phyloP scores from a whole-genome alignment of 1,140 invertebrate species.

The Batillaria attramentaria region DNA sequence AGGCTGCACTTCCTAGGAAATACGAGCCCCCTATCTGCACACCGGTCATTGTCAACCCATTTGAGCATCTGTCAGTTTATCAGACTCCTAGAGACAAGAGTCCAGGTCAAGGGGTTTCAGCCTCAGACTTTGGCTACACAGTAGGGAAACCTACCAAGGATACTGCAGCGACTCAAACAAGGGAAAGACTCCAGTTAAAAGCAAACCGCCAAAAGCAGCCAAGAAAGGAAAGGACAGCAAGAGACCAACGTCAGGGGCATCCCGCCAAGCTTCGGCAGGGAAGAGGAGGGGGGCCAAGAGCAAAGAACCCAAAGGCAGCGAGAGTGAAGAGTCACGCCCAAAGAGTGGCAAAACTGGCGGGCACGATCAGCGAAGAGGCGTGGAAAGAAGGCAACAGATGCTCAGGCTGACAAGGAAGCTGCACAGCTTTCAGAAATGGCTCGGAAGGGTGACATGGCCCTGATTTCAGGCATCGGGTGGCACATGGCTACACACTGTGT shows the following conservation, averaged over 20 bases:
- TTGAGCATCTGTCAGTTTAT: conserved; percentile 48
- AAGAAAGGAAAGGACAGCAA: conserved; percentile 46
- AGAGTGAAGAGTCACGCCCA: conserved; percentile 47
- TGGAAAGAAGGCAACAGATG: conserved; percentile 30
- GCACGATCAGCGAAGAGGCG: conserved; percentile 48
- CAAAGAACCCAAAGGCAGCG: conserved; percentile 51
- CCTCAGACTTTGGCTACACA: conserved; percentile 53
- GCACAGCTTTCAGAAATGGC: conserved; percentile 43
- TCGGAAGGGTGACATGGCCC: conserved; percentile 53
- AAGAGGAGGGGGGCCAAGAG: conserved; percentile 47
- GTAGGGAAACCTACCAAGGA: conserved; percentile 49
- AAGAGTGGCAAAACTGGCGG: conserved; percentile 55
- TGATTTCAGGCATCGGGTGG: conserved; percentile 68
- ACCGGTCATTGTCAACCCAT: conserved; percentile 65
- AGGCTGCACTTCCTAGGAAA: background rate
- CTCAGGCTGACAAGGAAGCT: conserved; percentile 37
- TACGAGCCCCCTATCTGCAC: conserved; percentile 28
- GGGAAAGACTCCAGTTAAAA: conserved; percentile 33
- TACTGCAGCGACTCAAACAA: conserved; percentile 34
- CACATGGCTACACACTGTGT: conserved; percentile 62
- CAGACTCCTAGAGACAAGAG: conserved; percentile 12
- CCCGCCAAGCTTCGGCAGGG: conserved; percentile 43
- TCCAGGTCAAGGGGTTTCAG: conserved; percentile 33
- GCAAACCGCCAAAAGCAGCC: conserved; percentile 51
- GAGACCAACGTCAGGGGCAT: conserved; percentile 45